Percentiles rank a stretch among this genome's conserved stretches.
These are phyloP conservation scores for Lepus timidus DNA, from an alignment of 2,113 vertebrate species.

Conservation along the genomic window DNA sequence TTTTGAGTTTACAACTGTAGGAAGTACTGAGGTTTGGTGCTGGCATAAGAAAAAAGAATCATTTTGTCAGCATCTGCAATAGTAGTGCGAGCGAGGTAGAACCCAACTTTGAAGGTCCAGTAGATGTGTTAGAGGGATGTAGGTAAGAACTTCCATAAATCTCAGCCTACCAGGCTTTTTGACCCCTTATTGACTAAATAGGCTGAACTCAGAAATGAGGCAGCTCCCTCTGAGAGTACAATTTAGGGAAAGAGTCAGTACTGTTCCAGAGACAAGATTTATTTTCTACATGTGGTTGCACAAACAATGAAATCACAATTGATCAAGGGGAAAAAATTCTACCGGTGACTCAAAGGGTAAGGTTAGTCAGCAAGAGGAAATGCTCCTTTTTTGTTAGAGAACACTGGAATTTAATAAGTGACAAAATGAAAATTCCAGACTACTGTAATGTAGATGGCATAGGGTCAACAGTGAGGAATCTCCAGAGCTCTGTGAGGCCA, in stretches of 20 bases:
- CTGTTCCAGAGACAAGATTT: conserved; percentile 46
- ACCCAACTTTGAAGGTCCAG: conserved; percentile 58
- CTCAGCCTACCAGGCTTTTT: conserved; percentile 51
- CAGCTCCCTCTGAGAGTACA: conserved; percentile 52
- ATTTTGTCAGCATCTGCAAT: conserved; percentile 60
- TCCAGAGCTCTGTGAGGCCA: background rate
- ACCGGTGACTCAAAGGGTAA: conserved; percentile 1
- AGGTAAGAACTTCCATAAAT: conserved; percentile 68
- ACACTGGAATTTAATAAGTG: conserved; percentile 51
- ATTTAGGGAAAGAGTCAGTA: conserved; percentile 51
- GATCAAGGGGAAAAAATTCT: conserved; percentile 39
- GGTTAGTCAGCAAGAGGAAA: background rate
- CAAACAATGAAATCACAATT: conserved; percentile 64
- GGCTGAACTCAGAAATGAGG: conserved; percentile 66
- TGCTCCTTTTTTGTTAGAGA: conserved; percentile 20
- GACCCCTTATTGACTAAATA: conserved; percentile 67
- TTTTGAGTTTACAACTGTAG: conserved; percentile 56
- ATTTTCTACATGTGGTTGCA: conserved; percentile 54
- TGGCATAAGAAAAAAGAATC: conserved; percentile 44
- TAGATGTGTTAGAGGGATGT: conserved; percentile 49
- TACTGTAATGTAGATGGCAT: background rate
- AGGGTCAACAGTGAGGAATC: background rate
- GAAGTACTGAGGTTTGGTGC: background rate
- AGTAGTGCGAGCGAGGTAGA: conserved; percentile 45
- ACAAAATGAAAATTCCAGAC: conserved; percentile 32